Base-by-base conservation (phyloP, 1,140 invertebrate species). In the Chrysopa pallens region DNA sequence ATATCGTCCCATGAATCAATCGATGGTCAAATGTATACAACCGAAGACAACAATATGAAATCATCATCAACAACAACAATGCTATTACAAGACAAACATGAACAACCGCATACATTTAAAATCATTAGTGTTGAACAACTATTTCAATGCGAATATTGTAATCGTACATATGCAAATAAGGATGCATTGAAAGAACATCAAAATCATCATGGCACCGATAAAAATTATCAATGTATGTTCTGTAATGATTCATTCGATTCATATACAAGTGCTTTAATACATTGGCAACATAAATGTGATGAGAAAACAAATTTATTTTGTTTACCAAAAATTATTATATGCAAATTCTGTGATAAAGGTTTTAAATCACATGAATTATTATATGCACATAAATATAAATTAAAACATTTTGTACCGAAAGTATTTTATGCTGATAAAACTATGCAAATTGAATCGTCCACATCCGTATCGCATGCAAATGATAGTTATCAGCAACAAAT, bases 71-170 rank as follows among this genome's bases (percentile, higher is more conserved):
- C n/a, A 8, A 31, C 11, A 7, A 9, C 13, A 17, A n/a, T 39
- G 8, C 38, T 28, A 28, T 14, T 13, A 38, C 11, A 17, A 39
- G 11, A 29, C 2, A 14, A 41, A 27, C 23, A 13, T 4, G 31
- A 9, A 11, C 31, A 11, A 11, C 6, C 31, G 6, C 31, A 33
- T 12, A 33, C 31, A 12, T 33, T 33, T 33, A 33, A 33, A 33
- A 55, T 54, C 46, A 54, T 58, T 28, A 44, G 49, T 23, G 59
- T 57, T 6, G 59, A 61, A 44, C 58, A 68, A 9, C 46, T 72
- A 2, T 55, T 70, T 12, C 70, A 73, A 47, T 74, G 71, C 38
- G 71, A 73, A 48, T 73, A 69, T 43, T 74, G 71, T 46, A 70
- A 71, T 42, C 61, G 57, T 17, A 56, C 64, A 1, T 74, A 69